phyloP scores from a whole-genome alignment of 2,888 invertebrate genomes.

The Drosophila leonis region DNA sequence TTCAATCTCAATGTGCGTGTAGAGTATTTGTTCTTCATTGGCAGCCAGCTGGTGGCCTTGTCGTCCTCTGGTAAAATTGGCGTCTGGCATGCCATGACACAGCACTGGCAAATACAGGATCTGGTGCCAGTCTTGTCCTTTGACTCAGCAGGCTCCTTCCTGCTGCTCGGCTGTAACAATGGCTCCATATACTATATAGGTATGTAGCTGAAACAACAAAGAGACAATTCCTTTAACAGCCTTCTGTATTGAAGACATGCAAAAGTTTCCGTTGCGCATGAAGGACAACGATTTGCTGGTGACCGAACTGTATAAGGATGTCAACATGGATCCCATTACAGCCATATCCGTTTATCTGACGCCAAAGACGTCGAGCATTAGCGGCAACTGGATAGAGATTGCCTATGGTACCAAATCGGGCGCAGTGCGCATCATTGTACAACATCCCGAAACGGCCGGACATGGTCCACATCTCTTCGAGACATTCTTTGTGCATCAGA shows the following conservation, averaged over 20 bases:
- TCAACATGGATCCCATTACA: constrained; percentile 97
- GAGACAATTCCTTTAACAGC: background rate
- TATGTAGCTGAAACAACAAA: constrained; percentile 84
- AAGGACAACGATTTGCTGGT: constrained; percentile 99
- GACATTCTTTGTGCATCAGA: constrained; percentile 98
- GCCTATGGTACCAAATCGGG: constrained; percentile 99
- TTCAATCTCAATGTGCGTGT: constrained; percentile 97
- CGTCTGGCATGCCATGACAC: constrained; percentile 99
- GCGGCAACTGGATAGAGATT: constrained; percentile 99
- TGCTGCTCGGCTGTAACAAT: constrained; percentile 97
- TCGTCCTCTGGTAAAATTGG: constrained; percentile 97
- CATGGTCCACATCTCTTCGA: constrained; percentile 99
- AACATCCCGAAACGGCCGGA: constrained; percentile 99
- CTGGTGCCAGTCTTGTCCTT: constrained; percentile 97
- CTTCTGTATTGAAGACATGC: constrained; percentile 91
- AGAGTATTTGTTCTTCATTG: constrained; percentile 98
- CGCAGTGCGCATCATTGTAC: constrained; percentile 98
- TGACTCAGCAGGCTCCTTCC: constrained; percentile 98
- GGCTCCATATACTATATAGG: constrained; percentile 99
- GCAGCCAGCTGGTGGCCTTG: constrained; percentile 98
- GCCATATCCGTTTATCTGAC: constrained; percentile 99
- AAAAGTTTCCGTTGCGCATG: constrained; percentile 99
- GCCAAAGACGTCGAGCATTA: constrained; percentile 98
- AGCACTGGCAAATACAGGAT: constrained; percentile 99
- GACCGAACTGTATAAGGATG: constrained; percentile 97